A percentile compares a stretch with the other conserved stretches of the same genome.
These are phyloP conservation scores for Delichon dasypus DNA, from an alignment of 2,797 vertebrate genomes.

Conservation along the genomic window DNA sequence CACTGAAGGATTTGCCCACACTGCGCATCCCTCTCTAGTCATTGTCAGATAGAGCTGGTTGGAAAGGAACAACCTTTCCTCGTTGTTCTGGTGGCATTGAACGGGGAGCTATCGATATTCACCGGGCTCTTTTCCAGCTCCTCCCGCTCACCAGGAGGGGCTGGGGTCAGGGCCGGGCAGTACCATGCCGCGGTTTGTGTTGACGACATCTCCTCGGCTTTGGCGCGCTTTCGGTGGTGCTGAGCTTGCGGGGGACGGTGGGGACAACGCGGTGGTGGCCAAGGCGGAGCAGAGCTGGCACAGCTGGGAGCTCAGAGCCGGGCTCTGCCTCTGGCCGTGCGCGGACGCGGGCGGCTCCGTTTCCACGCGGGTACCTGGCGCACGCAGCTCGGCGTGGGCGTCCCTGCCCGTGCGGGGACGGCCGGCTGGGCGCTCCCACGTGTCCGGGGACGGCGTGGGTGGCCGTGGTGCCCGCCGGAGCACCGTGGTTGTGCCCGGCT, in stretches of 20 bases:
- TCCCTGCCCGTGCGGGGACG: neutral
- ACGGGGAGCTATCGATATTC: neutral
- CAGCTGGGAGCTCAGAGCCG: neutral
- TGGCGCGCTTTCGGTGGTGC: neutral
- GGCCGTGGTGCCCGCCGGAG: neutral
- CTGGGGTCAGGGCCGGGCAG: neutral
- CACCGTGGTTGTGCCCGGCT: neutral
- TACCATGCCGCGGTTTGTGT: accelerated
- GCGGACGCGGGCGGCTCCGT: neutral
- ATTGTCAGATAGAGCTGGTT: neutral
- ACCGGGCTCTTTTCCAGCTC: neutral
- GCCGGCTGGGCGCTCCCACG: neutral
- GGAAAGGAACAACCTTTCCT: neutral
- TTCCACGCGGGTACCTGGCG: neutral
- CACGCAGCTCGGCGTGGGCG: accelerated
- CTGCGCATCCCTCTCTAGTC: neutral
- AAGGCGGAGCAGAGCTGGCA: neutral
- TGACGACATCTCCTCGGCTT: no score
- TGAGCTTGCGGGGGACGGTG: neutral
- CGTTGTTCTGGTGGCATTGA: neutral
- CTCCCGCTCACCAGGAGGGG: neutral
- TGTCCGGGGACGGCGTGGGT: neutral
- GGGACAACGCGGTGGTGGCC: neutral
- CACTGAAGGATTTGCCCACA: neutral
- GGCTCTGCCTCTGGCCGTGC: neutral